Conservation (phyloP, 2,113 vertebrate species). For the Microcebus griseorufus region DNA sequence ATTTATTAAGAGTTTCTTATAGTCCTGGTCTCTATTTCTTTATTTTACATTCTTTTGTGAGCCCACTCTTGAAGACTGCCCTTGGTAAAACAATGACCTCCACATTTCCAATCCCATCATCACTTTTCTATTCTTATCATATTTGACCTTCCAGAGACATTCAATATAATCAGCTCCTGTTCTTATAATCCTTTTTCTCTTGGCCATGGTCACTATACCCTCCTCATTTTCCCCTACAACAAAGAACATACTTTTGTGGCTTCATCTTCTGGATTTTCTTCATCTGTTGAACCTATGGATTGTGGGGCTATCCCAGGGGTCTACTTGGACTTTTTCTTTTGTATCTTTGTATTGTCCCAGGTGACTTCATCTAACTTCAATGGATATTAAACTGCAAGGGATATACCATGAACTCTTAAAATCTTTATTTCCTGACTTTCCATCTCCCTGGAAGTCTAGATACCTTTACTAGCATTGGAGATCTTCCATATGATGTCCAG, state of each 20-base stretch:
- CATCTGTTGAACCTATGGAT: not conserved
- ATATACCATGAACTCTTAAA: not conserved
- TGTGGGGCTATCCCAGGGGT: not conserved
- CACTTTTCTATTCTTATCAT: not conserved
- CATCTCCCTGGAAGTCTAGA: not conserved
- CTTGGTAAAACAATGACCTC: not conserved
- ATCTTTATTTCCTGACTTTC: not conserved
- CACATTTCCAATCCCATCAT: not conserved
- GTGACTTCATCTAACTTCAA: not conserved
- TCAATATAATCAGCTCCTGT: not conserved
- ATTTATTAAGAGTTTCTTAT: not conserved
- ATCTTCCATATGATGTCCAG: not conserved
- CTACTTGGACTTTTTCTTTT: not conserved
- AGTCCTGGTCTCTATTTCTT: not conserved
- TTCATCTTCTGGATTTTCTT: not conserved
- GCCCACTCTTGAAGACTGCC: not conserved
- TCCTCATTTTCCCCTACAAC: not conserved
- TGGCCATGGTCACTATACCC: not conserved
- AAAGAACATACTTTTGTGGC: not conserved
- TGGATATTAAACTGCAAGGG: not conserved
- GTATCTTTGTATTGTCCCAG: not conserved
- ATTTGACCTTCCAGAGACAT: not conserved
- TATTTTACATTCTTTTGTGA: not conserved
- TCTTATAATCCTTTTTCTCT: not conserved
- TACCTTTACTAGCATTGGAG: not conserved